Conservation (phyloP, 2,113 vertebrate genomes). For the Anas platyrhynchos region DNA sequence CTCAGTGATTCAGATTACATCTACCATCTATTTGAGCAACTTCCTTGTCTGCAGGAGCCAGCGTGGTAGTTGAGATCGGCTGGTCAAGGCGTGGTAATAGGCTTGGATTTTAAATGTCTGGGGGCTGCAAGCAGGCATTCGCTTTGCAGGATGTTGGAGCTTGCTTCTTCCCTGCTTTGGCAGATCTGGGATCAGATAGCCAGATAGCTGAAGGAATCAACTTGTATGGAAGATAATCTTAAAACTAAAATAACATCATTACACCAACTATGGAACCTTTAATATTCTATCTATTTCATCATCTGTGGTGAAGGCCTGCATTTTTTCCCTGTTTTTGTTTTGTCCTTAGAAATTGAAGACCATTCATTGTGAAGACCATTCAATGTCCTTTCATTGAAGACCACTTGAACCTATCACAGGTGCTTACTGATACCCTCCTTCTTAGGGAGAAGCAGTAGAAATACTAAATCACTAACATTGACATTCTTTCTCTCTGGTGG, state of each 20-base stretch:
- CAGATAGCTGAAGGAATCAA: background rate
- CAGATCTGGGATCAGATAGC: background rate
- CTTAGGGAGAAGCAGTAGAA: background rate
- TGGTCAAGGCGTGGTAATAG: too few species aligned
- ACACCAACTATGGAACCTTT: background rate
- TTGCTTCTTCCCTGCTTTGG: too few species aligned
- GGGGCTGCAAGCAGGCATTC: too few species aligned
- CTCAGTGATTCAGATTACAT: too few species aligned
- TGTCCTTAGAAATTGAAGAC: background rate
- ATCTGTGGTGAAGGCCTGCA: background rate
- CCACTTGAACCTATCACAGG: background rate
- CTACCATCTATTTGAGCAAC: too few species aligned
- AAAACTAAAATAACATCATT: background rate
- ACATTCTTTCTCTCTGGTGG: background rate
- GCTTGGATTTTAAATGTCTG: too few species aligned
- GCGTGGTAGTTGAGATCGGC: too few species aligned
- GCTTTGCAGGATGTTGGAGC: too few species aligned
- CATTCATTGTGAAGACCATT: too few species aligned
- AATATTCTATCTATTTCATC: background rate
- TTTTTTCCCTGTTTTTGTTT: background rate
- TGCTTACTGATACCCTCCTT: background rate
- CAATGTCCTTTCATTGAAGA: background rate
- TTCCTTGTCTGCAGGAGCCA: too few species aligned
- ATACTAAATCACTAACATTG: background rate
- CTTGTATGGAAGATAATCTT: background rate